Base-by-base conservation (phyloP, 1,140 invertebrate genomes). In the Sitobion miscanthi region DNA sequence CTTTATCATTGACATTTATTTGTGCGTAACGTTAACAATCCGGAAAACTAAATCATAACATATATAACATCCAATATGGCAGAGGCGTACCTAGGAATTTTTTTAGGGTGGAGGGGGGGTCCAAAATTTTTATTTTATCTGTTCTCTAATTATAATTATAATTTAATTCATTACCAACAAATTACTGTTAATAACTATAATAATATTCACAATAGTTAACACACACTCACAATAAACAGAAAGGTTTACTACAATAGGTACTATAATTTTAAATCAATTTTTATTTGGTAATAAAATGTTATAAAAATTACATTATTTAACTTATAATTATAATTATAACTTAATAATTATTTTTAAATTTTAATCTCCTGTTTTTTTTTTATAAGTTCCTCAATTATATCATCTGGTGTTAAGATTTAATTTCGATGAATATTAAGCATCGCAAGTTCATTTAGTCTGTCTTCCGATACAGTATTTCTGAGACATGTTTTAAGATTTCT, bases 401-500 rank as follows among this genome's bases (percentile, higher is more conserved):
- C 23, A 69, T 69, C 62, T 30, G 62, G 8, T 69, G 62, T 82
- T 82, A 35, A 35, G 69, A 82, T 82, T 82, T 11, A 2, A 35
- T 82, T 82, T 82, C 69, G 7, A 35, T 82, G 69, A 82, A 82
- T 35, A 82, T 82, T 82, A 82, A 82, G n/a, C 69, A 82, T 35
- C 2, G 69, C 69, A 82, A 82, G n/a, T 82, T n/a, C 69, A 82
- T 82, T 82, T 82, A 82, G 69, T 82, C 69, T 82, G 69, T 82
- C n/a, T 82, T 82, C 69, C 69, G 69, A 82, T 82, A 35, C 69
- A 82, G 69, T 82, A 82, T 21, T 82, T 82, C 69, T 82, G 69
- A 82, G 30, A 82, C 5, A 35, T 82, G 69, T 82, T 82, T 69
- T 47, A 47, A 47, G 45, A 47, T 47, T 47, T 47, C 3, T 38